Evolutionary conservation across 1,140 invertebrate genomes (phyloP).

Genomic region (Cotesia vestalis): DNA sequence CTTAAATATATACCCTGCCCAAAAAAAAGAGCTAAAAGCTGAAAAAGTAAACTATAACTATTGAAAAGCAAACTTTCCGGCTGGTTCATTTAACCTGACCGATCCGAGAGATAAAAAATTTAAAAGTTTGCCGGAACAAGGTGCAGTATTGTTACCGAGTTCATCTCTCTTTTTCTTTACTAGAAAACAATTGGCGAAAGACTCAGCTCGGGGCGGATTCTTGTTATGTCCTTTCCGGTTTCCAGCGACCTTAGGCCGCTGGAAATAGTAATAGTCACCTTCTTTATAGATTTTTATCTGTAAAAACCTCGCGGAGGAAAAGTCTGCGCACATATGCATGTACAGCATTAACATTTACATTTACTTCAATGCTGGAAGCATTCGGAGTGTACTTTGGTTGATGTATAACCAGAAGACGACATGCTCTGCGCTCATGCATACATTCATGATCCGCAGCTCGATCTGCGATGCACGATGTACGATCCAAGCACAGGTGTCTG

Average conservation of each 20-base stretch:
- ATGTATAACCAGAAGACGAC: conserved; percentile 6
- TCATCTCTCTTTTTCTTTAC: conserved; percentile 24
- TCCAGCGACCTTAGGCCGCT: background rate
- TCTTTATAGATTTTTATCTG: no score
- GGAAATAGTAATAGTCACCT: no score
- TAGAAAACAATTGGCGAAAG: conserved; percentile 2
- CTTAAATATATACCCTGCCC: background rate
- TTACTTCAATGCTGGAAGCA: no score
- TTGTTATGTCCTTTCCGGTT: conserved; percentile 19
- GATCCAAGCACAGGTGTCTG: background rate
- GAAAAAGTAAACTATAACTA: background rate
- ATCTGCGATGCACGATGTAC: background rate
- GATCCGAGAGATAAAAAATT: conserved; percentile 22
- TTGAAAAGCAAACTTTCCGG: conserved; percentile 8
- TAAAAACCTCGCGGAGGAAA: no score
- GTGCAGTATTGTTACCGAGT: conserved; percentile 29
- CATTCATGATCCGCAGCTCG: conserved; percentile 25
- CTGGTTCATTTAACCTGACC: conserved; percentile 26
- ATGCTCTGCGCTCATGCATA: conserved; percentile 32
- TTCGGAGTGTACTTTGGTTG: background rate
- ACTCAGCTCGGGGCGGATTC: conserved; percentile 1
- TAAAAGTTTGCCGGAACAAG: conserved; percentile 2
- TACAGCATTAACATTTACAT: conserved; percentile 9
- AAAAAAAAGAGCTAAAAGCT: background rate
- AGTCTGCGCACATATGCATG: conserved; percentile 27